Base-by-base conservation (phyloP, 1,140 invertebrate species). In the Zaprionus inermis region DNA sequence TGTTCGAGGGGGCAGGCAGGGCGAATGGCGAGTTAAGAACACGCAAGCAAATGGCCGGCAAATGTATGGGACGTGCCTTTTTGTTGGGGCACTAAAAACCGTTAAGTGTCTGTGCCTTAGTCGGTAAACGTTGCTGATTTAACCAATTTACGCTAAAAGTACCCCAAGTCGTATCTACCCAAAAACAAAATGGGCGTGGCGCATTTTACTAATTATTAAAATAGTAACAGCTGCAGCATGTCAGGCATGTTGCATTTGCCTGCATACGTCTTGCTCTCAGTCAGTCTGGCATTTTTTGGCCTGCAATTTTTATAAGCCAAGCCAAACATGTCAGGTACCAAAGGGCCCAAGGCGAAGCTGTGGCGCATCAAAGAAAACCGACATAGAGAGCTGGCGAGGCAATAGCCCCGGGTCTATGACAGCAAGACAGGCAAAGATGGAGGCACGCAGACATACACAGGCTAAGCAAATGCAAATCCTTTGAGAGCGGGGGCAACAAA, bases 231-330 rank as follows among this genome's bases (percentile, higher is more conserved):
- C 14, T 14, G 41, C 20, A 46, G 61, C 41, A 57, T 65, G 52
- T 16, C 24, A 30, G 30, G 54, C 41, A 57, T 28, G 34, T 64
- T 59, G 34, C 58, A 24, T 67, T 36, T 67, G 54, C 24, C 38
- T 0, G 7, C 38, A 46, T n/a, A n/a, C n/a, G n/a, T 38, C 14
- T 2, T 2, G 5, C 34, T 36, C 34, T 36, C 11, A 0, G 11
- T 36, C 34, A n/a, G 3, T 2, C 36, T 16, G 24, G 24, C 24
- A 28, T 28, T 28, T 28, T 28, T 28, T 69, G 16, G 22, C 46
- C 44, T 79, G 68, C 70, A 76, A 84, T 85, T 84, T 84, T 84
- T 85, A 80, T 74, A 77, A 83, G 81, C 64, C 77, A 72, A n/a
- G 36, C 36, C 36, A 44, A 18, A n/a, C 38, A 44, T 11, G 55